Conservation (phyloP, 2,797 vertebrate genomes). For the Catamblyrhynchus diadema region DNA sequence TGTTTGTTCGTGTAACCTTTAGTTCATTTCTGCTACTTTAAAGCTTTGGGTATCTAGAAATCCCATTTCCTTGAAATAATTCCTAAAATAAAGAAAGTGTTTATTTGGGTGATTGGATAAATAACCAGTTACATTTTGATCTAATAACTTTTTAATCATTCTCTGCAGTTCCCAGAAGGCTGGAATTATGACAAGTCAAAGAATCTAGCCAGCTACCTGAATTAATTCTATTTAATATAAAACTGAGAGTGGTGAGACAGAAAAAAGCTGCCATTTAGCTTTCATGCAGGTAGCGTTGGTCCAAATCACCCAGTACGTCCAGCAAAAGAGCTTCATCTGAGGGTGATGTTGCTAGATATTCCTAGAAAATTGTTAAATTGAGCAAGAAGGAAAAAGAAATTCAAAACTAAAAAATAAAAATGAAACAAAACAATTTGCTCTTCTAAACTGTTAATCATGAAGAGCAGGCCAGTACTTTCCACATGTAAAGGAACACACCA, state of each 20-base stretch:
- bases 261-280: background rate
- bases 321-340: background rate
- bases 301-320: background rate
- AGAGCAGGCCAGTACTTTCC: background rate
- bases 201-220: background rate
- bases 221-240: background rate
- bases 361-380: background rate
- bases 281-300: background rate
- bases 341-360: background rate
- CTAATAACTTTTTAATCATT: background rate
- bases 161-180: background rate
- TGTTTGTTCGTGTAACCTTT: background rate
- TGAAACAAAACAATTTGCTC: background rate
- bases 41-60: background rate
- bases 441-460: background rate
- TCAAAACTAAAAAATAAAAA: too few relatives aligned
- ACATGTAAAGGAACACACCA: background rate
- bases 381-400: background rate
- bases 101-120: background rate
- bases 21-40: background rate
- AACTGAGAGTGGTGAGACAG: accelerated
- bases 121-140: background rate
- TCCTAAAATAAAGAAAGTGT: background rate
- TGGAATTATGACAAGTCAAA: background rate
- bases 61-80: background rate